Percentiles rank a stretch among this genome's conserved stretches.
These are phyloP conservation scores for Aldrovandia affinis DNA, from an alignment of 2,797 vertebrate genomes.

Conservation along the genomic window DNA sequence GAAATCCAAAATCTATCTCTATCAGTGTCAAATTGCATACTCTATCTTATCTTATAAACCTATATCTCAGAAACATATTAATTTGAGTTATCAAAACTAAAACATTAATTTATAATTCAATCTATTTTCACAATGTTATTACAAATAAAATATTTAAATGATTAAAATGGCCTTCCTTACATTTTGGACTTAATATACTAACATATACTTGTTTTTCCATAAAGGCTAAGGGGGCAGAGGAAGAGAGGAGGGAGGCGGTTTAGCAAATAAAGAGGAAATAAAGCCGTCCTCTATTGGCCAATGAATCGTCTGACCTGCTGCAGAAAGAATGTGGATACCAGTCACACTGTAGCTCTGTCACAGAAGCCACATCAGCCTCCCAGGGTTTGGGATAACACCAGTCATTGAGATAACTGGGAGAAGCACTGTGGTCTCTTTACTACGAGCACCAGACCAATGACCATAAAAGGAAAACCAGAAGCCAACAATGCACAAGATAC, in stretches of 20 bases:
- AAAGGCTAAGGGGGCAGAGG: not conserved
- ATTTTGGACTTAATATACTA: not conserved
- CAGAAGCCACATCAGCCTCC: not conserved
- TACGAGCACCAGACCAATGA: not conserved
- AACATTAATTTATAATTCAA: not conserved
- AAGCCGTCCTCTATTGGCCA: not conserved
- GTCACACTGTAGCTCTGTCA: not conserved
- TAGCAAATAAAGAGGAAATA: slow-evolving; percentile 5
- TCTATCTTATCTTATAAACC: no score
- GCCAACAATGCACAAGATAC: not conserved
- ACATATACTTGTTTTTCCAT: slow-evolving; percentile 8
- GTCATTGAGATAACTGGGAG: not conserved
- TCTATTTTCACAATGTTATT: not conserved
- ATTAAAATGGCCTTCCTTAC: not conserved
- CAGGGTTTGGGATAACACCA: not conserved
- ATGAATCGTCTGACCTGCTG: not conserved
- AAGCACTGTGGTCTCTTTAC: not conserved
- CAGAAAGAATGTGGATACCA: not conserved
- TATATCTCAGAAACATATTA: not conserved
- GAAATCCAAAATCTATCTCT: no score
- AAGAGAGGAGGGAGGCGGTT: not conserved
- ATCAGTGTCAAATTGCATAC: no score
- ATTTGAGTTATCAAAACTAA: not conserved
- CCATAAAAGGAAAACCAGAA: slow-evolving; percentile 4
- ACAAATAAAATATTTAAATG: not conserved